Evolutionary conservation across 92 coral and sea anemone species (phyloP).

Genomic region (Palythoa caribaeorum): DNA sequence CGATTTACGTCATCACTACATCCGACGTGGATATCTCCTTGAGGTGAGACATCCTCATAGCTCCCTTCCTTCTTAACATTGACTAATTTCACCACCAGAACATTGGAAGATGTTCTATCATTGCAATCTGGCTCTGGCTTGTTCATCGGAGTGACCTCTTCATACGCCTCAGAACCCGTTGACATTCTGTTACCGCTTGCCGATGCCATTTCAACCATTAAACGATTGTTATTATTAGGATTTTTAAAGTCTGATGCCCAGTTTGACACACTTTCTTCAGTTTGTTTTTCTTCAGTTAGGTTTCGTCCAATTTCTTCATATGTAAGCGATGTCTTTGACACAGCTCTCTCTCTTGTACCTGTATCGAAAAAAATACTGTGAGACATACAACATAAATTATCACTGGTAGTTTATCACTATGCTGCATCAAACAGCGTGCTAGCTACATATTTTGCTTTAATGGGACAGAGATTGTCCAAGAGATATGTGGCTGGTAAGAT

Average conservation of each 20-base stretch:
- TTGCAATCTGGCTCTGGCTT: not conserved
- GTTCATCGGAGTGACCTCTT: conserved; percentile 10
- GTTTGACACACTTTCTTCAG: not conserved
- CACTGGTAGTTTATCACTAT: too few relatives aligned
- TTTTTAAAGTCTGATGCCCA: not conserved
- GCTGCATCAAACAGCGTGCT: too few relatives aligned
- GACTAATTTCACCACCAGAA: not conserved
- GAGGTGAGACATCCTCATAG: conserved; percentile 2
- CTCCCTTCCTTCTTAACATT: not conserved
- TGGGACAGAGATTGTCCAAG: too few relatives aligned
- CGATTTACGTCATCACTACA: not conserved
- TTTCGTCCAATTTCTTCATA: conserved; percentile 32
- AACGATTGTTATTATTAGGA: not conserved
- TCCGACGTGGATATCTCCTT: not conserved
- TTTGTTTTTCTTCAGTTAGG: not conserved
- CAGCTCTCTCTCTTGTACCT: not conserved
- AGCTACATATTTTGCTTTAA: too few relatives aligned
- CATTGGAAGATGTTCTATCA: not conserved
- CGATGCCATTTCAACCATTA: not conserved
- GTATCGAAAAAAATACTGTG: not conserved
- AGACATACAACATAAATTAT: too few relatives aligned
- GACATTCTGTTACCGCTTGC: conserved; percentile 10
- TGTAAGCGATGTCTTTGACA: conserved; percentile 3
- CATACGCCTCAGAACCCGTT: conserved; percentile 31
- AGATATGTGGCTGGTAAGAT: too few relatives aligned